Evolutionary conservation across 2,113 vertebrate species (phyloP).

Genomic region (Porphyrio hochstetteri): DNA sequence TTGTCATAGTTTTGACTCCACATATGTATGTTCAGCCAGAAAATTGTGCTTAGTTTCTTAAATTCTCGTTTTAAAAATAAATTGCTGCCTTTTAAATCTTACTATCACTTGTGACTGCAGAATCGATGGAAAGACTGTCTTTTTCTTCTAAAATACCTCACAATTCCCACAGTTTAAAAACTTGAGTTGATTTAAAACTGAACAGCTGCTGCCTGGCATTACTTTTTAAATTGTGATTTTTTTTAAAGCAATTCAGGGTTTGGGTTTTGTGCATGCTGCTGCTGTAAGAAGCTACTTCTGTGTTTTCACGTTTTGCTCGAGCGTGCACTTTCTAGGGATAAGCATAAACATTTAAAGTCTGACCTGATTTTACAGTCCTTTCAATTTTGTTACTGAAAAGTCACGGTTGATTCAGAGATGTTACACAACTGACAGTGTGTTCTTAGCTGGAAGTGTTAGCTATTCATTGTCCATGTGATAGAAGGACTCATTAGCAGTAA

Average conservation of each 20-base stretch:
- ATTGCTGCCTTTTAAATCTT: background rate
- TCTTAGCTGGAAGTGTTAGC: background rate
- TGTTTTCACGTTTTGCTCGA: background rate
- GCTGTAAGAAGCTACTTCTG: background rate
- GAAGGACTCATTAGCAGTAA: background rate
- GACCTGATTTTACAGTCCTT: background rate
- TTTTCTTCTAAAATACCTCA: background rate
- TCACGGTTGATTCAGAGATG: background rate
- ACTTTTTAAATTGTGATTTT: background rate
- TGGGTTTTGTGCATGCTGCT: background rate
- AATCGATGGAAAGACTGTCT: background rate
- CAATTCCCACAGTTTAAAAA: background rate
- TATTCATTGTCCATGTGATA: background rate
- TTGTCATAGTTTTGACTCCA: background rate
- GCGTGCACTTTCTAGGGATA: background rate
- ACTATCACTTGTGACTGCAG: background rate
- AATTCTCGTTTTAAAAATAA: background rate
- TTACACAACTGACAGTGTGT: background rate
- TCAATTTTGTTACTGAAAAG: background rate
- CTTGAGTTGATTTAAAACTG: background rate
- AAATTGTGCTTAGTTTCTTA: background rate
- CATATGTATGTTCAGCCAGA: background rate
- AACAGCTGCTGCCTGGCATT: background rate
- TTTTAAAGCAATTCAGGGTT: background rate
- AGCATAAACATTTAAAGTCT: background rate